Conservation (phyloP, 2,113 vertebrate genomes). For the Uria lomvia region DNA sequence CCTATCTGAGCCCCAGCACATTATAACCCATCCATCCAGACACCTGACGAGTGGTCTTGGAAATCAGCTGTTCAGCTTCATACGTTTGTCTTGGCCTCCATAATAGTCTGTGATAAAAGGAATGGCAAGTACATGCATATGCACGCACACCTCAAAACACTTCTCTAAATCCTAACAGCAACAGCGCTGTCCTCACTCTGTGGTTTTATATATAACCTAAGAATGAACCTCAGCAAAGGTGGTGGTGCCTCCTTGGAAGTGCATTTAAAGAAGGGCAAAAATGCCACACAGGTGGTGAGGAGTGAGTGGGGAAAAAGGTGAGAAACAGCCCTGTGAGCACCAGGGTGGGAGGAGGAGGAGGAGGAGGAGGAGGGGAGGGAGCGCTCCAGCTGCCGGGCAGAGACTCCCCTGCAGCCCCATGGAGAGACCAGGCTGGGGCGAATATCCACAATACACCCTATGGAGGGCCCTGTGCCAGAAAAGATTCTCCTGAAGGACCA, state of each 20-base stretch:
- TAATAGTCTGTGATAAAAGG: neutral
- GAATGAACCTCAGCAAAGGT: neutral
- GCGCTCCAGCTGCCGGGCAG: neutral
- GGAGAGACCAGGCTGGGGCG: neutral
- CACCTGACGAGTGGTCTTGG: neutral
- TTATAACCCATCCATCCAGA: neutral
- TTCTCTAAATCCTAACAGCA: neutral
- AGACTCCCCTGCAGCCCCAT: accelerated
- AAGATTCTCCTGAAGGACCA: neutral
- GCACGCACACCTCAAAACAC: neutral
- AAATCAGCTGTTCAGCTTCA: neutral
- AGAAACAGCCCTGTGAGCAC: neutral
- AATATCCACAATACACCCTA: neutral
- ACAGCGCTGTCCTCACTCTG: neutral
- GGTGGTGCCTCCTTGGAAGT: neutral
- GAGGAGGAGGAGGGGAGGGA: neutral
- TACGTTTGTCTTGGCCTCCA: neutral
- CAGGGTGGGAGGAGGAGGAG: neutral
- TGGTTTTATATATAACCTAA: neutral
- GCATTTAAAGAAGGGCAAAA: neutral
- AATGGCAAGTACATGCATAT: neutral
- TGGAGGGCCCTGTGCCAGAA: accelerated
- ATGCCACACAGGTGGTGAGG: neutral
- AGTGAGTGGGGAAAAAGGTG: no score
- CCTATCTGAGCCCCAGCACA: neutral